Evolutionary conservation across 92 coral and sea anemone genomes (phyloP).

Genomic region (Paragorgia papillata): DNA sequence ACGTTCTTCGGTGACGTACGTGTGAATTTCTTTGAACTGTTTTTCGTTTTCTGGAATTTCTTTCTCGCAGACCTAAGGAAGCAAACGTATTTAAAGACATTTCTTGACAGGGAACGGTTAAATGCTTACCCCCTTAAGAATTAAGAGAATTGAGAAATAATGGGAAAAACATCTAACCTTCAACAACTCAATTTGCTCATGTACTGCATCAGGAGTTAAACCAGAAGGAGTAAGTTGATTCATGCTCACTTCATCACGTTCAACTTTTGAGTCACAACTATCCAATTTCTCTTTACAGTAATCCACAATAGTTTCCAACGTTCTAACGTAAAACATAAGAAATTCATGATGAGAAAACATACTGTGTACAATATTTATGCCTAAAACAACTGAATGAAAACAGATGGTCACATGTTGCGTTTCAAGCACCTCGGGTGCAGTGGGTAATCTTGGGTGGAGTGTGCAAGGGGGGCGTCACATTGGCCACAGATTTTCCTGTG

Average conservation of each 20-base stretch:
- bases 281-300: conserved; percentile 31
- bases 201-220: conserved; percentile 34
- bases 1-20: conserved; percentile 11
- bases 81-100: not conserved
- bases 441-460: too few species aligned
- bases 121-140: too few species aligned
- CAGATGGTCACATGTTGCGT: too few species aligned
- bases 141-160: too few species aligned
- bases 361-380: too few species aligned
- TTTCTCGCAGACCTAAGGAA: conserved; percentile 27
- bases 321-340: not conserved
- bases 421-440: too few species aligned
- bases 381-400: too few species aligned
- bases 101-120: too few species aligned
- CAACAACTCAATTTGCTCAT: conserved; percentile 36
- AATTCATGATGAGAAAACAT: not conserved
- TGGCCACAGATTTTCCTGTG: too few species aligned
- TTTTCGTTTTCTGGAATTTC: conserved; percentile 36
- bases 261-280: conserved; percentile 7
- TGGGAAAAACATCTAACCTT: conserved; percentile 37
- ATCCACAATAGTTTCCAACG: conserved; percentile 30
- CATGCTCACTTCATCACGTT: conserved; percentile 21
- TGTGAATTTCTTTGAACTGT: conserved; percentile 24
- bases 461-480: too few species aligned
- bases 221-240: conserved; percentile 41